phyloP scores from a whole-genome alignment of 1,140 invertebrate species.

The Zaprionus ghesquierei region DNA sequence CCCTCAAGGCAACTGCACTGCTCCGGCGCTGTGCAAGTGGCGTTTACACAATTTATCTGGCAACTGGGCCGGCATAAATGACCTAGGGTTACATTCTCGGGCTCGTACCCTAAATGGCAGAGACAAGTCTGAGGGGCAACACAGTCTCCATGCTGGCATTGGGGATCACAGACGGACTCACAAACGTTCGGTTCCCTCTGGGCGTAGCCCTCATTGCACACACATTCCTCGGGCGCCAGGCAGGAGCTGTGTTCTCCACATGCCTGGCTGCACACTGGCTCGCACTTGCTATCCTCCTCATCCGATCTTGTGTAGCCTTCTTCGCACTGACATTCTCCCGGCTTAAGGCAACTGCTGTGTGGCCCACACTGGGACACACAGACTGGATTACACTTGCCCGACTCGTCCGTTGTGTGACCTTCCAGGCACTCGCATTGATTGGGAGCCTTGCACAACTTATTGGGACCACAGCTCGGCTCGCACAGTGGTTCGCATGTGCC shows the following conservation, averaged over 20 bases:
- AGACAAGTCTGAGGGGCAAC: conserved; percentile 81
- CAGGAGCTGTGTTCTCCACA: conserved; percentile 49
- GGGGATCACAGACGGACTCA: conserved; percentile 81
- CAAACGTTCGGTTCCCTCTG: conserved; percentile 75
- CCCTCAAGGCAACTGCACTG: conserved; percentile 85
- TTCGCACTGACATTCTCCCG: conserved; percentile 66
- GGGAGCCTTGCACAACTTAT: conserved; percentile 84
- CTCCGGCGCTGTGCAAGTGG: conserved; percentile 82
- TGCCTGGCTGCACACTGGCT: conserved; percentile 81
- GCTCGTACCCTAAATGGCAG: conserved; percentile 84
- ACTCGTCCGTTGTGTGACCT: conserved; percentile 83
- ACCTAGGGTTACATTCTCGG: conserved; percentile 22
- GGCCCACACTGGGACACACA: conserved; percentile 44
- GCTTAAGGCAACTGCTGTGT: conserved; percentile 42
- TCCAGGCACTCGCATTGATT: conserved; percentile 85
- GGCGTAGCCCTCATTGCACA: conserved; percentile 40
- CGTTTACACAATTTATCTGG: conserved; percentile 50
- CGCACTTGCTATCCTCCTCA: conserved; percentile 75
- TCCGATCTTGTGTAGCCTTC: conserved; percentile 62
- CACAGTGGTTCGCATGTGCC: conserved; percentile 83
- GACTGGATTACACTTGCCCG: conserved; percentile 44
- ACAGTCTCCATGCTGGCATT: conserved; percentile 69
- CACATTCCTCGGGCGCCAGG: conserved; percentile 12
- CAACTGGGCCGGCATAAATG: conserved; percentile 67
- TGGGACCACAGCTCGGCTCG: conserved; percentile 75